Evolutionary conservation across 2,797 vertebrate genomes (phyloP).

Genomic region (Cryptoblepharus egeriae): DNA sequence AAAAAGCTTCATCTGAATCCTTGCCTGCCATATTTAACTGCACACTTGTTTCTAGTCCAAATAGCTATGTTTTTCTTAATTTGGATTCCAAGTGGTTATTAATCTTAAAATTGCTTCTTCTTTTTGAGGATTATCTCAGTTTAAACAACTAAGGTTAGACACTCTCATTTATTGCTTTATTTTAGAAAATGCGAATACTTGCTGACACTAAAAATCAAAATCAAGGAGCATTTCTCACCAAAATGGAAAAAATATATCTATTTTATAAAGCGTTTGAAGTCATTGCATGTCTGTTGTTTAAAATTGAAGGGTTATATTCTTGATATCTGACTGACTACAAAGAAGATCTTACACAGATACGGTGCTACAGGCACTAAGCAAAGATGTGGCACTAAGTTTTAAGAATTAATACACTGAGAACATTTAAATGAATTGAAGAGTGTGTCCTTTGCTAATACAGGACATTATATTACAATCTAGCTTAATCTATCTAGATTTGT

Average conservation of each 20-base stretch:
- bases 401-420: not conserved
- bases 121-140: too few relatives aligned
- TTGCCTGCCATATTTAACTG: not conserved
- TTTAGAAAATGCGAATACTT: not conserved
- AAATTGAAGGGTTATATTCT: not conserved
- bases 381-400: too few relatives aligned
- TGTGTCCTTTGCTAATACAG: not conserved
- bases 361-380: not conserved
- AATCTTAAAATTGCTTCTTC: not conserved
- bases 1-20: not conserved
- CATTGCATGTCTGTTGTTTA: not conserved
- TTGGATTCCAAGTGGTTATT: slow-evolving; percentile 16
- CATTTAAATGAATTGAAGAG: not conserved
- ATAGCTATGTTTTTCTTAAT: not conserved
- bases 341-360: too few relatives aligned
- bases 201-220: not conserved
- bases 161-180: not conserved
- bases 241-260: not conserved
- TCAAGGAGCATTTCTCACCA: not conserved
- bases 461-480: not conserved
- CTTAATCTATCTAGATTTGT: not conserved
- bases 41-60: slow-evolving; percentile 21
- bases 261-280: not conserved
- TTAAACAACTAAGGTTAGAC: not conserved
- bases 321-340: not conserved